Percentiles rank a stretch among this genome's conserved stretches.
These are phyloP conservation scores for Therioaphis trifolii DNA, from an alignment of 2,888 invertebrate species.

Conservation along the genomic window DNA sequence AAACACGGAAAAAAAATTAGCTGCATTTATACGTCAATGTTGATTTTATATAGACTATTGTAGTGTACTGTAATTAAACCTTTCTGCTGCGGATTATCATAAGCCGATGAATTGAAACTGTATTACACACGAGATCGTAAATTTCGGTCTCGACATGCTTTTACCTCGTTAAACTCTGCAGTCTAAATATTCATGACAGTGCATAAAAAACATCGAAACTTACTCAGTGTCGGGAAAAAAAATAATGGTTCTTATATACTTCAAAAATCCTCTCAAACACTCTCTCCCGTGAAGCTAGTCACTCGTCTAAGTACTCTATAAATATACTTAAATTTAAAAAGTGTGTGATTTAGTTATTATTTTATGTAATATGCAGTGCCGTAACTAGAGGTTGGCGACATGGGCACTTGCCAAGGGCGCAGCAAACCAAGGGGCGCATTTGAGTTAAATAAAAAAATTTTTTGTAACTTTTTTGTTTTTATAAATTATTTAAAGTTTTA, in stretches of 20 bases:
- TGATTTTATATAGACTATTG: not conserved
- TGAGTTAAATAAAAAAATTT: no score
- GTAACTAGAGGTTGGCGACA: no score
- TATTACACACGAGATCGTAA: conserved; percentile 17
- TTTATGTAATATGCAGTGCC: no score
- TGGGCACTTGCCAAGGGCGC: no score
- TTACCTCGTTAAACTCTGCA: conserved; percentile 26
- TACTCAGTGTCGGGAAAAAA: conserved; percentile 38
- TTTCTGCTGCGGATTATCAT: not conserved
- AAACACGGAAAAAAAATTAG: not conserved
- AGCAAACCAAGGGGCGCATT: no score
- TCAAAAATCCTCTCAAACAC: conserved; percentile 30
- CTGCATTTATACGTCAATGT: not conserved
- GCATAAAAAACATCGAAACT: conserved; percentile 39
- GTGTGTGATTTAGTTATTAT: conserved; percentile 14
- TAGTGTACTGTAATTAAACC: not conserved
- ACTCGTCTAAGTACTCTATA: not conserved
- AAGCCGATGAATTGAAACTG: conserved; percentile 23
- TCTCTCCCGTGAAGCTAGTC: not conserved
- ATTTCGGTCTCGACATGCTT: conserved; percentile 36
- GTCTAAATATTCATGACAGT: conserved; percentile 44
- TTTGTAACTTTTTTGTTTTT: no score
- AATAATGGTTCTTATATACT: conserved; percentile 40
- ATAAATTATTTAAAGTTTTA: no score
- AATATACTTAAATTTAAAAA: conserved; percentile 31